A percentile compares a stretch with the other conserved stretches of the same genome.
phyloP scores from a whole-genome alignment of 2,888 invertebrate species.

The Noctua pronuba region DNA sequence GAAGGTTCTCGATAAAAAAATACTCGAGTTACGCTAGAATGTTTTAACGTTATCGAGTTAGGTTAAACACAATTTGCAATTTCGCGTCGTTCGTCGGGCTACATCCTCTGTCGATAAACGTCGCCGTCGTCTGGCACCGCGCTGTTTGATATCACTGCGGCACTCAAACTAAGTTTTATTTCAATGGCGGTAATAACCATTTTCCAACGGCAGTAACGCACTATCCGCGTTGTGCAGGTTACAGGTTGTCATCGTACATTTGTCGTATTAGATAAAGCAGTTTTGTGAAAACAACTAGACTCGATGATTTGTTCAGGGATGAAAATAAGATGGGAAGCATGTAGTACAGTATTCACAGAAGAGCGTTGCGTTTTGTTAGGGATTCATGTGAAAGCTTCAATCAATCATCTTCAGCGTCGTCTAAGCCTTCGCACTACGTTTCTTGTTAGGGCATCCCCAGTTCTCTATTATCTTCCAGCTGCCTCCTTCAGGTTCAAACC shows the following conservation, averaged over 20 bases:
- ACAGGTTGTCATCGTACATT: slow-evolving; percentile 72
- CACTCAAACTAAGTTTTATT: slow-evolving; percentile 67
- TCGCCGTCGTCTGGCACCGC: slow-evolving; percentile 66
- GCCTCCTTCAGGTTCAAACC: slow-evolving; percentile 43
- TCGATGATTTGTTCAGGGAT: slow-evolving; percentile 12
- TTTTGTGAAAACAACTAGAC: slow-evolving; percentile 36
- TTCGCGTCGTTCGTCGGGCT: slow-evolving; percentile 77
- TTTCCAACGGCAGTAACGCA: slow-evolving; percentile 58
- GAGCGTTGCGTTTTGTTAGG: slow-evolving; percentile 13
- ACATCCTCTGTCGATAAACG: slow-evolving; percentile 83
- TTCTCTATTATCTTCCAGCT: slow-evolving; percentile 37
- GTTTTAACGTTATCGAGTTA: slow-evolving; percentile 80
- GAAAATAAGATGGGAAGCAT: neutral
- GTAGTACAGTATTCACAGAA: slow-evolving; percentile 7
- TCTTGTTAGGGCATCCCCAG: slow-evolving; percentile 20
- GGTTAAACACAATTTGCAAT: slow-evolving; percentile 84
- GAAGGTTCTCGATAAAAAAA: slow-evolving; percentile 48
- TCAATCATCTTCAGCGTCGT: slow-evolving; percentile 23
- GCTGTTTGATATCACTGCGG: slow-evolving; percentile 63
- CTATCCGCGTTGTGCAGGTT: slow-evolving; percentile 66
- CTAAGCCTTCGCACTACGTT: slow-evolving; percentile 21
- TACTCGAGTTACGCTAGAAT: slow-evolving; percentile 58
- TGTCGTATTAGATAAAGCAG: slow-evolving; percentile 59
- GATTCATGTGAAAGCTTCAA: slow-evolving; percentile 29
- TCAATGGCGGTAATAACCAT: slow-evolving; percentile 62